Evolutionary conservation across 2,797 vertebrate species (phyloP).

Genomic region (Picus viridis): DNA sequence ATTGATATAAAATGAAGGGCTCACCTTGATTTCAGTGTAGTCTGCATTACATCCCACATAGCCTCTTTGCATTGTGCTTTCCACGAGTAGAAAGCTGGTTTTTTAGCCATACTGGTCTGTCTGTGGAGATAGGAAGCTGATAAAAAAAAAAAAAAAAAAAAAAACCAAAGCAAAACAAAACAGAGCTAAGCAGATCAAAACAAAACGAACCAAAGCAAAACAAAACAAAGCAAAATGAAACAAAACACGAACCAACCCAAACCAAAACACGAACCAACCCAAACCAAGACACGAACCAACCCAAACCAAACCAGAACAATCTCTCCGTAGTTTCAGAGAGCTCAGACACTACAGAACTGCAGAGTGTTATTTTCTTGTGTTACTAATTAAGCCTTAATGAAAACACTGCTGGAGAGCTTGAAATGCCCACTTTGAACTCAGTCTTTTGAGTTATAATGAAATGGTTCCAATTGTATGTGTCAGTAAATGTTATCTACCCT

Average conservation of each 20-base stretch:
- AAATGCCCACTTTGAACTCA: constrained; percentile 14
- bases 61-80: background rate
- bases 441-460: constrained; percentile 21
- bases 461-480: constrained; percentile 13
- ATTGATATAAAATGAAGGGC: background rate
- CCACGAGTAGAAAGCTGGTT: background rate
- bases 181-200: too few relatives aligned
- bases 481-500: constrained; percentile 72
- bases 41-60: background rate
- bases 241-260: background rate
- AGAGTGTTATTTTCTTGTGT: background rate
- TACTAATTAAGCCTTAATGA: constrained; percentile 21
- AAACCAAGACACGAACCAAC: too few relatives aligned
- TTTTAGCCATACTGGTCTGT: background rate
- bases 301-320: too few relatives aligned
- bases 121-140: background rate
- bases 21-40: background rate
- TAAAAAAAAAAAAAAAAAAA: too few relatives aligned
- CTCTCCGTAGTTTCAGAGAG: background rate
- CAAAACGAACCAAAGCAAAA: too few relatives aligned
- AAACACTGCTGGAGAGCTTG: constrained; percentile 33
- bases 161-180: too few relatives aligned
- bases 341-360: background rate
- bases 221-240: too few relatives aligned
- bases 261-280: too few relatives aligned